Evolutionary conservation across 1,140 invertebrate genomes (phyloP).

Genomic region (Hypsibius dujardini): DNA sequence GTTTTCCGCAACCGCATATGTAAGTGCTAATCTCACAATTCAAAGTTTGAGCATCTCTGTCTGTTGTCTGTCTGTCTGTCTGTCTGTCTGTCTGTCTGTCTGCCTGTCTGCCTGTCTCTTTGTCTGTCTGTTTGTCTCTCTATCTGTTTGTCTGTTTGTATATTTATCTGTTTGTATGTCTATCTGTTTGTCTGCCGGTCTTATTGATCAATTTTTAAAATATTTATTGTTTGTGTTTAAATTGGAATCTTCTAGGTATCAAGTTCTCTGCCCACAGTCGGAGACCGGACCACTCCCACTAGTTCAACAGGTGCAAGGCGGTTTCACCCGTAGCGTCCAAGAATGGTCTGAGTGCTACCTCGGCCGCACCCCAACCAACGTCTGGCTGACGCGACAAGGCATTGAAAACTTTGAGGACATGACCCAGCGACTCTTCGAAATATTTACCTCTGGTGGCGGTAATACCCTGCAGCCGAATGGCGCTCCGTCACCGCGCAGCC

Average conservation of each 20-base stretch:
- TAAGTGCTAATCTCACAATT: no score
- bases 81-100: no score
- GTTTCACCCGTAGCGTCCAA: constrained; percentile 3
- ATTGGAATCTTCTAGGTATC: neutral
- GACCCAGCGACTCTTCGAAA: neutral
- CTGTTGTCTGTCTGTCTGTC: no score
- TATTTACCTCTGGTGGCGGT: neutral
- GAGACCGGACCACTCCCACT: neutral
- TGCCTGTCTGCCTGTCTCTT: no score
- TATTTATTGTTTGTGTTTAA: neutral
- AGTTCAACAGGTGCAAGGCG: neutral
- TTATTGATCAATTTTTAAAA: neutral
- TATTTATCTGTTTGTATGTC: no score
- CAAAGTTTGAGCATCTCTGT: no score
- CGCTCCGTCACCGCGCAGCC: neutral
- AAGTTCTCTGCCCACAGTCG: neutral
- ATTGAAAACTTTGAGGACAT: neutral
- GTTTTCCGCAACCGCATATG: no score
- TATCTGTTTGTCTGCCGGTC: neutral
- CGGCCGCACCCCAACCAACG: neutral
- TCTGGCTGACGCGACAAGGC: neutral
- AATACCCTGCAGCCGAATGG: no score
- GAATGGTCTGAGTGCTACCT: neutral
- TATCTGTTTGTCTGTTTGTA: no score
- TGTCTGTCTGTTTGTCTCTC: no score